Evolutionary conservation across 2,888 invertebrate species (phyloP).

Genomic region (Ophion costatus): DNA sequence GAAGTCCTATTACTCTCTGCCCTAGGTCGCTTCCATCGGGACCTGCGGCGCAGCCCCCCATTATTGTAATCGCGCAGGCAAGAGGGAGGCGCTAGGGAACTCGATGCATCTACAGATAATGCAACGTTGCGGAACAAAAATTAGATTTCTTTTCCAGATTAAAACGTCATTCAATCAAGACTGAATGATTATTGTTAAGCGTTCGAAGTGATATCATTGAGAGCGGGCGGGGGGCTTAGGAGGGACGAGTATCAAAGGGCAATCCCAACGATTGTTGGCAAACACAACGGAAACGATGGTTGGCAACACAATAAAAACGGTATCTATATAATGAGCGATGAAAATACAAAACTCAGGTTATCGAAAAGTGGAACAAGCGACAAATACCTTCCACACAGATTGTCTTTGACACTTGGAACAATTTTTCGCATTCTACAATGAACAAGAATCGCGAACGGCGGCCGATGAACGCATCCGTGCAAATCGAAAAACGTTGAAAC

Average conservation of each 20-base stretch:
- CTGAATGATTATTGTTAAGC: constrained; percentile 71
- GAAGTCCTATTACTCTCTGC: neutral
- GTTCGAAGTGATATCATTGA: constrained; percentile 72
- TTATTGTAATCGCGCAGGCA: neutral
- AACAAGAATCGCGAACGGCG: too few relatives aligned
- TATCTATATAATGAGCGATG: neutral
- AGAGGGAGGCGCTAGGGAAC: constrained; percentile 9
- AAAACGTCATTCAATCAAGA: constrained; percentile 75
- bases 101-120: constrained; percentile 39
- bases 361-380: neutral
- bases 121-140: constrained; percentile 65
- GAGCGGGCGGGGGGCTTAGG: constrained; percentile 7
- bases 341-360: neutral
- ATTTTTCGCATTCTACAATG: neutral
- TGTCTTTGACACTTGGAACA: neutral
- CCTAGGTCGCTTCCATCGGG: neutral
- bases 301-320: constrained; percentile 46
- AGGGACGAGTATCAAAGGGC: constrained; percentile 30
- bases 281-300: too few relatives aligned
- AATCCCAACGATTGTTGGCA: constrained; percentile 37
- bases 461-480: too few relatives aligned
- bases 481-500: too few relatives aligned
- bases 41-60: too few relatives aligned
- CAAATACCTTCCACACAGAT: too few relatives aligned
- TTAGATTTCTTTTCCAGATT: constrained; percentile 71